Percentiles rank a stretch among this genome's conserved stretches.
Conservation (phyloP, 2,797 vertebrate species). For the Hypotaenidia okinawae region DNA sequence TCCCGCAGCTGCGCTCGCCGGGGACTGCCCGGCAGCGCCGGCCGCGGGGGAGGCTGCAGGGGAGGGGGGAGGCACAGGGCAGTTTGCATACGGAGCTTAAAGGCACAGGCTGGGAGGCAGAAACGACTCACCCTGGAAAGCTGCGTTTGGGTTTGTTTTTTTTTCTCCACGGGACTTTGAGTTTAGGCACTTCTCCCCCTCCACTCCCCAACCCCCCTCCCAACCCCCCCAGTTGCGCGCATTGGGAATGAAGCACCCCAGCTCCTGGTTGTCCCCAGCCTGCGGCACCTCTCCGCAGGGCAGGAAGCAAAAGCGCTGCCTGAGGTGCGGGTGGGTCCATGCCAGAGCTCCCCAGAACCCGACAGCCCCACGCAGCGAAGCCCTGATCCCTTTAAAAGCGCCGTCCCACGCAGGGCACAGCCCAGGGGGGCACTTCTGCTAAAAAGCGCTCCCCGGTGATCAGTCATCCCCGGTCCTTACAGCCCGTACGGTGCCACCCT, state of each 20-base stretch:
- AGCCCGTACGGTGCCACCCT: accelerated
- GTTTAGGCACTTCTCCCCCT: background rate
- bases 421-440: background rate
- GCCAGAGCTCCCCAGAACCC: background rate
- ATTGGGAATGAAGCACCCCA: background rate
- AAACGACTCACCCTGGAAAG: background rate
- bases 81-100: background rate
- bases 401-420: background rate
- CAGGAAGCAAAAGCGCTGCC: accelerated
- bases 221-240: background rate
- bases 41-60: too few species aligned
- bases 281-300: accelerated
- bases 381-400: background rate
- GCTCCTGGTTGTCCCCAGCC: background rate
- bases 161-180: background rate
- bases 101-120: background rate
- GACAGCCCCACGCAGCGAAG: background rate
- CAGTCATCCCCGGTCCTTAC: background rate
- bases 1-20: background rate
- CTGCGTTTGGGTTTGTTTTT: background rate
- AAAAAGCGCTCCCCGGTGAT: background rate
- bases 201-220: too few species aligned
- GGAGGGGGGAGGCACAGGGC: background rate
- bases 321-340: accelerated
- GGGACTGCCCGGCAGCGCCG: background rate